Conservation (phyloP, 37 sponge, comb jelly and placozoan species). For the Beroe forskalii region DNA sequence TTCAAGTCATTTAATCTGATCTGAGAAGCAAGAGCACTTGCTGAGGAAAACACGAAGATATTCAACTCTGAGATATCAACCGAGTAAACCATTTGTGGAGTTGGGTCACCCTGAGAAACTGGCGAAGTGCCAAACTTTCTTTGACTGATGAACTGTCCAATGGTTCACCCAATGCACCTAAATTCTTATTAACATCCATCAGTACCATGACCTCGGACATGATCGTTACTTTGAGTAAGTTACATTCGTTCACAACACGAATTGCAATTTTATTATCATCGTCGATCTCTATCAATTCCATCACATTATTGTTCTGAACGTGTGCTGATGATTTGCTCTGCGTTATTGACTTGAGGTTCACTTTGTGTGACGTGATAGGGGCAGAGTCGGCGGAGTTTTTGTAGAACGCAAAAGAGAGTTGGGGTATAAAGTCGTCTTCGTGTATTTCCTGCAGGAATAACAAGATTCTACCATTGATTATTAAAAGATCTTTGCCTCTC, state of each 20-base stretch:
- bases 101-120: too few relatives aligned
- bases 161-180: too few relatives aligned
- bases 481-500: too few relatives aligned
- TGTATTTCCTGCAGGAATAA: not conserved
- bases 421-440: slow-evolving; percentile 27
- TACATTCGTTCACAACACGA: not conserved
- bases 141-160: too few relatives aligned
- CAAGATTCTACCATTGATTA: too few relatives aligned
- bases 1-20: not conserved
- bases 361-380: not conserved
- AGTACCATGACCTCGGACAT: slow-evolving; percentile 26
- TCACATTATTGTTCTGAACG: not conserved
- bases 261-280: not conserved
- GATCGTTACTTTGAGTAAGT: not conserved
- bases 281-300: slow-evolving; percentile 3
- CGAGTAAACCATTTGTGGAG: too few relatives aligned
- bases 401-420: slow-evolving; percentile 20
- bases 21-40: slow-evolving; percentile 17
- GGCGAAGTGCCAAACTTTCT: too few relatives aligned
- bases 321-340: not conserved
- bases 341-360: not conserved
- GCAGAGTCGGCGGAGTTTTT: not conserved
- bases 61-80: too few relatives aligned
- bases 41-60: too few relatives aligned
- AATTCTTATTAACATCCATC: too few relatives aligned